These are phyloP conservation scores for Rotaria sp. DNA, from an alignment of 2,888 invertebrate species.

Conservation along the genomic window DNA sequence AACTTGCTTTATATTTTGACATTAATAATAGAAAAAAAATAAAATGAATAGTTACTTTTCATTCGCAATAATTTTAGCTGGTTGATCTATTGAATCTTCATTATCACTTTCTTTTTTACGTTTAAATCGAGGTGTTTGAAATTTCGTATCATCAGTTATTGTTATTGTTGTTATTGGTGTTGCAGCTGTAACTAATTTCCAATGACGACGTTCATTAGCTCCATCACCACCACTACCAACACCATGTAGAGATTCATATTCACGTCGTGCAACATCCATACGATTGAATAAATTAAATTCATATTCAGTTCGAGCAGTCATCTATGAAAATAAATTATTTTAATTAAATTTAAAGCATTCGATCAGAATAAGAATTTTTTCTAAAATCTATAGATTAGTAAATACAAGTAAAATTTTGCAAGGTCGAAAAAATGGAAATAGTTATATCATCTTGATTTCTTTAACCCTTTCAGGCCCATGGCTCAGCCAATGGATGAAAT, in stretches of 20 bases:
- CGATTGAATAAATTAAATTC: constrained; percentile 76
- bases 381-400: no score
- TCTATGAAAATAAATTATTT: constrained; percentile 51
- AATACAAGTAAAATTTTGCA: no score
- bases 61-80: neutral
- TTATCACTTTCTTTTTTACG: constrained; percentile 60
- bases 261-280: constrained; percentile 81
- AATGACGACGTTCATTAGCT: neutral
- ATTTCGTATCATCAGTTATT: no score
- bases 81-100: neutral
- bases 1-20: no score
- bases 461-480: no score
- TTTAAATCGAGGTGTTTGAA: constrained; percentile 70
- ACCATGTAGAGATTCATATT: constrained; percentile 41
- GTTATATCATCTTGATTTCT: no score
- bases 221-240: constrained; percentile 22
- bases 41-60: neutral
- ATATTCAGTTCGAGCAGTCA: constrained; percentile 88
- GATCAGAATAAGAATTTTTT: no score
- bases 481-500: no score
- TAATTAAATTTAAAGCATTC: no score
- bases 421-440: no score
- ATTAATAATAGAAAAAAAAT: no score
- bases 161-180: no score
- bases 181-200: neutral